Conservation (phyloP, 2,797 vertebrate genomes). For the Acanthornis magna region DNA sequence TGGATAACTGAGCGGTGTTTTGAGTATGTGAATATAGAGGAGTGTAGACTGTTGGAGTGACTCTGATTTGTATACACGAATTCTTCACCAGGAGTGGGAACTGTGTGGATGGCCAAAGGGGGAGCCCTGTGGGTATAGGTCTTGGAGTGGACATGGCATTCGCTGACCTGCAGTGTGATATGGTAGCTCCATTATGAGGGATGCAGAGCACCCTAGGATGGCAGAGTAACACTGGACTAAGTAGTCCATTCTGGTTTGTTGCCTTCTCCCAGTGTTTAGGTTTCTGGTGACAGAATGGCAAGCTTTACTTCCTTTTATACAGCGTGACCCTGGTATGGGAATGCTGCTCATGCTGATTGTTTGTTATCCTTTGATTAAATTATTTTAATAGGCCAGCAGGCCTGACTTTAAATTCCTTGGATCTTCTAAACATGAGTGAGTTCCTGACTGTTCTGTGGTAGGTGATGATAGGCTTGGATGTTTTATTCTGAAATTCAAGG, state of each 20-base stretch:
- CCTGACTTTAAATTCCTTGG: neutral
- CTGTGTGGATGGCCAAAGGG: too few relatives aligned
- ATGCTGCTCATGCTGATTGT: neutral
- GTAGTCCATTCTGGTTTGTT: neutral
- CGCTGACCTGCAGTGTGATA: accelerated
- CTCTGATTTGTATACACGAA: accelerated
- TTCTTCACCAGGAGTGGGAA: neutral
- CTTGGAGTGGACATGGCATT: accelerated
- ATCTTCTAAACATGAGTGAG: neutral
- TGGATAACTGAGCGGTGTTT: neutral
- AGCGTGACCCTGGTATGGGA: neutral
- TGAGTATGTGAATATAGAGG: accelerated
- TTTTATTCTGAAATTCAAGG: neutral
- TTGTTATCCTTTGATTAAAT: neutral
- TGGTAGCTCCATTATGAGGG: accelerated
- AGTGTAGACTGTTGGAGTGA: neutral
- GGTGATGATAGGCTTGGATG: neutral
- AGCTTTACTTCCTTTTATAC: neutral
- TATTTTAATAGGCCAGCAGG: neutral
- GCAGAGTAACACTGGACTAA: neutral
- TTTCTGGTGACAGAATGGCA: neutral
- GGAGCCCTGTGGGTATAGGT: neutral
- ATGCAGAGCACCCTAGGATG: accelerated
- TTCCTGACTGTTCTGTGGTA: neutral
- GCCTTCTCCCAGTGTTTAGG: accelerated